Evolutionary conservation across 2,888 invertebrate species (phyloP).

Genomic region (Omphaloscelis lunosa): DNA sequence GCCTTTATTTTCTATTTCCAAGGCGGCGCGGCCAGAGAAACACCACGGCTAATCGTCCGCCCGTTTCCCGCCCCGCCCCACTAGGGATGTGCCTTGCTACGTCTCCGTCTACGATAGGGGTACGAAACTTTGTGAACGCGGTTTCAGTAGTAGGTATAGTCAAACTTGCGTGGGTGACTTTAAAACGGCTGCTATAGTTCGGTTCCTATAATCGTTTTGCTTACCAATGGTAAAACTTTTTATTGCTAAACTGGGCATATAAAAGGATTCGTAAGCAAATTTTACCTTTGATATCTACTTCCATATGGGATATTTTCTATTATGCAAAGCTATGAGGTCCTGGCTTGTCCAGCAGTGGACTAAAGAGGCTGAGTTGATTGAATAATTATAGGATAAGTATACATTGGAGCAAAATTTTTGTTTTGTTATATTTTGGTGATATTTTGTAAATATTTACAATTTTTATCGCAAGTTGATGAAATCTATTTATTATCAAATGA

Average conservation of each 20-base stretch:
- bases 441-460: not conserved
- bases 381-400: not conserved
- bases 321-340: too few species aligned
- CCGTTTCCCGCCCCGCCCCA: conserved; percentile 81
- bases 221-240: too few species aligned
- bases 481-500: not conserved
- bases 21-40: conserved; percentile 83
- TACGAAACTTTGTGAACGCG: not conserved
- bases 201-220: too few species aligned
- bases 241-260: too few species aligned
- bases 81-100: conserved; percentile 71
- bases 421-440: too few species aligned
- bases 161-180: not conserved
- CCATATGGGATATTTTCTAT: too few species aligned
- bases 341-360: not conserved
- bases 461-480: not conserved
- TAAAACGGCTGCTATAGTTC: not conserved
- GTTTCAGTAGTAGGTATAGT: not conserved
- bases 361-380: not conserved
- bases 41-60: conserved; percentile 88
- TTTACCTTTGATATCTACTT: too few species aligned
- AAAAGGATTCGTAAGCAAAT: too few species aligned
- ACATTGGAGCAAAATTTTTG: not conserved
- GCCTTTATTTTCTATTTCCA: conserved; percentile 89
- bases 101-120: conserved; percentile 49